Evolutionary conservation across 2,113 vertebrate species (phyloP).

Genomic region (Microtus montanus): DNA sequence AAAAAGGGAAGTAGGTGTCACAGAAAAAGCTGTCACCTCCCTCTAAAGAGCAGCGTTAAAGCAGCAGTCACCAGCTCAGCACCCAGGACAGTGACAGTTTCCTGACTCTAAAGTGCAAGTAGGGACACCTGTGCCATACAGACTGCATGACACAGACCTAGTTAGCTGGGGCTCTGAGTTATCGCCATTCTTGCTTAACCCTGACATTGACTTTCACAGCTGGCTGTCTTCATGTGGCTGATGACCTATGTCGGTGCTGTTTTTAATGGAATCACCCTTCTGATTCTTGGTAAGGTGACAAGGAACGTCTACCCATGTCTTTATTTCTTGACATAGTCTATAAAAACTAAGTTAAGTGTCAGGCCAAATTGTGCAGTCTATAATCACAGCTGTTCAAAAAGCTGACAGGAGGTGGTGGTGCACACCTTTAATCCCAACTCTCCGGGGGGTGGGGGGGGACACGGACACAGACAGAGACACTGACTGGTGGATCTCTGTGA

Average conservation of each 20-base stretch:
- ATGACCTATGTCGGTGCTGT: constrained; percentile 94
- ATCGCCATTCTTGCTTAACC: not conserved
- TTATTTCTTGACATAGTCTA: not conserved
- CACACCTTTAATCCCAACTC: too few species aligned
- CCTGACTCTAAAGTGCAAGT: not conserved
- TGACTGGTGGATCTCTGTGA: too few species aligned
- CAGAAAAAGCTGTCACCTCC: not conserved
- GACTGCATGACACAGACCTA: not conserved
- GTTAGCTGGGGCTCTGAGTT: not conserved
- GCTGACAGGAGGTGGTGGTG: too few species aligned
- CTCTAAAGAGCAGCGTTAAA: not conserved
- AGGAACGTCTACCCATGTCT: not conserved
- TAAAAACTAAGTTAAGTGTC: not conserved
- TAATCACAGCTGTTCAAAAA: not conserved
- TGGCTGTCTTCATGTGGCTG: constrained; percentile 95
- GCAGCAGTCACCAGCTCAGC: not conserved
- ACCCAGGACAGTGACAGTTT: not conserved
- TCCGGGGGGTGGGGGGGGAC: too few species aligned
- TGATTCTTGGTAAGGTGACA: constrained; percentile 91
- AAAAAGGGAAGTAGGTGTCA: not conserved
- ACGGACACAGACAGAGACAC: too few species aligned
- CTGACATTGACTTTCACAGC: constrained; percentile 80
- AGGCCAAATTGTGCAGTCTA: not conserved
- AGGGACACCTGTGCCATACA: too few species aligned
- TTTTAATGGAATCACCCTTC: constrained; percentile 95